A percentile compares a stretch with the other conserved stretches of the same genome.
These are phyloP conservation scores for Alectura lathami DNA, from an alignment of 2,113 vertebrate genomes.

Conservation along the genomic window DNA sequence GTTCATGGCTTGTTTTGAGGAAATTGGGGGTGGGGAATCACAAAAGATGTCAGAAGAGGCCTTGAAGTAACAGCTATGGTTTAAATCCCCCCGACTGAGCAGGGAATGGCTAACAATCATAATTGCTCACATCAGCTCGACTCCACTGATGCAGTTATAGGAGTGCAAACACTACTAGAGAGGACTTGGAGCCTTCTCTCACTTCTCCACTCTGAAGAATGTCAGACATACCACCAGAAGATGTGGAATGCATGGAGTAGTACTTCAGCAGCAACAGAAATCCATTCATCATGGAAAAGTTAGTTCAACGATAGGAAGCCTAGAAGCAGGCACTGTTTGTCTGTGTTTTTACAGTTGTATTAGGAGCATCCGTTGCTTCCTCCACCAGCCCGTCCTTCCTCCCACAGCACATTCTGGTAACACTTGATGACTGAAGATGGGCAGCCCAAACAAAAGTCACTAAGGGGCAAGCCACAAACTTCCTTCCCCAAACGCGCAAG, in stretches of 20 bases:
- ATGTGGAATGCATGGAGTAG: neutral
- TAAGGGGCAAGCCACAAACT: neutral
- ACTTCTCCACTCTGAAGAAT: fast-evolving
- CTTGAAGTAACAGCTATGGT: neutral
- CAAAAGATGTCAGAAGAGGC: neutral
- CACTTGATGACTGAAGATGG: neutral
- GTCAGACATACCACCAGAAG: neutral
- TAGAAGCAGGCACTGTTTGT: neutral
- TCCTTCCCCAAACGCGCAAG: neutral
- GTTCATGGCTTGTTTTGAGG: neutral
- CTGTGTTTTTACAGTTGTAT: neutral
- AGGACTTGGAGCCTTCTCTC: neutral
- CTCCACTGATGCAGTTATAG: neutral
- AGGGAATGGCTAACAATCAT: neutral
- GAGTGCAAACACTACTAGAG: neutral
- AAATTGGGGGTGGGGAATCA: fast-evolving
- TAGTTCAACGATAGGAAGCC: fast-evolving
- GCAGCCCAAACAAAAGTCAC: fast-evolving
- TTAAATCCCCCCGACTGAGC: neutral
- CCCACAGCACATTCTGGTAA: neutral
- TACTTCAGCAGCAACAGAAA: neutral
- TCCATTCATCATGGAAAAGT: neutral
- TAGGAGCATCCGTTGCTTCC: neutral
- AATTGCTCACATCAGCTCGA: neutral
- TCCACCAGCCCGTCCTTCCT: neutral